Conservation (phyloP, 2,888 invertebrate genomes). For the Mythimna vitellina region DNA sequence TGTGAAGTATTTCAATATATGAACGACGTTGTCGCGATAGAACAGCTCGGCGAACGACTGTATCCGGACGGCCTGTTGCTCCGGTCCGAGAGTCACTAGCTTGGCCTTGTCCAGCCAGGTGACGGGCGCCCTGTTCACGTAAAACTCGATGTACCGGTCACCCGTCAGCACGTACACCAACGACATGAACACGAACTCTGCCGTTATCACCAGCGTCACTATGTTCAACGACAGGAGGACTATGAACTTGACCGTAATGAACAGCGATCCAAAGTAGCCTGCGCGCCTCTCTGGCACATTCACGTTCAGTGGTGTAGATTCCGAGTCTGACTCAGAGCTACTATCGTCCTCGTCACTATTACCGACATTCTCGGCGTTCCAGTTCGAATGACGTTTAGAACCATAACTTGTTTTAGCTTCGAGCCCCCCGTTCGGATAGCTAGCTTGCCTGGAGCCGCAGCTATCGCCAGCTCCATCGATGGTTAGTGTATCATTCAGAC, state of each 20-base stretch:
- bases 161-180: slow-evolving; percentile 75
- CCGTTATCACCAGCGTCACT: slow-evolving; percentile 68
- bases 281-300: slow-evolving; percentile 37
- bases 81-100: slow-evolving; percentile 73
- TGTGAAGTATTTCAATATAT: slow-evolving; percentile 73
- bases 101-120: slow-evolving; percentile 75
- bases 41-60: slow-evolving; percentile 75
- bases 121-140: slow-evolving; percentile 68
- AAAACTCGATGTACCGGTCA: slow-evolving; percentile 73
- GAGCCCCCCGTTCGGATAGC: slow-evolving; percentile 24
- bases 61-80: slow-evolving; percentile 74
- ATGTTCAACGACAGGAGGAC: slow-evolving; percentile 74
- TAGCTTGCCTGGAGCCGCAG: slow-evolving; percentile 39
- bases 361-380: slow-evolving; percentile 4
- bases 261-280: slow-evolving; percentile 62
- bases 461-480: slow-evolving; percentile 55
- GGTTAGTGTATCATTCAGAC: slow-evolving; percentile 71
- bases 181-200: slow-evolving; percentile 73
- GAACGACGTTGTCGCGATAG: slow-evolving; percentile 72
- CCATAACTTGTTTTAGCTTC: slow-evolving; percentile 1
- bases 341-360: slow-evolving; percentile 44
- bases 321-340: slow-evolving; percentile 33
- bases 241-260: slow-evolving; percentile 70
- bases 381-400: slow-evolving; percentile 13
- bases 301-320: slow-evolving; percentile 30